Evolutionary conservation across 1,140 invertebrate genomes (phyloP).

Genomic region (Zaprionus tsacasi): DNA sequence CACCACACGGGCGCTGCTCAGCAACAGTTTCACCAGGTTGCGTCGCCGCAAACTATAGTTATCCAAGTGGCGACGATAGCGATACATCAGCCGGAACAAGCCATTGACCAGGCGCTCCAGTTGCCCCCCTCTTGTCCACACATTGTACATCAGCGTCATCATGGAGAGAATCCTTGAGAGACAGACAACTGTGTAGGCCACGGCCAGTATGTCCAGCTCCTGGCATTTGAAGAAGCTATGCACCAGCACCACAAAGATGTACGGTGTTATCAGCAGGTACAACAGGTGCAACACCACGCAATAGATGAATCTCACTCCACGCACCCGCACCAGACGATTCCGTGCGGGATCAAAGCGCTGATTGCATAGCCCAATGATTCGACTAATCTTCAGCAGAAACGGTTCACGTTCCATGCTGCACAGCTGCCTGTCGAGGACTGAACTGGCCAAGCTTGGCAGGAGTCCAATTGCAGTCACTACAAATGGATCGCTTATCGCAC

Average conservation of each 20-base stretch:
- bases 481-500: conserved; percentile 3
- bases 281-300: conserved; percentile 44
- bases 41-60: conserved; percentile 15
- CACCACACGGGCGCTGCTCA: conserved; percentile 13
- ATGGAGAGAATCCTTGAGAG: conserved; percentile 26
- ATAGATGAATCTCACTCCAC: conserved; percentile 10
- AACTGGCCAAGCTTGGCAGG: background rate
- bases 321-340: background rate
- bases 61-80: background rate
- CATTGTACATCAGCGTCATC: conserved; percentile 21
- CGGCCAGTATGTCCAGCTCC: conserved; percentile 37
- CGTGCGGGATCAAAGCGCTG: conserved; percentile 31
- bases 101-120: conserved; percentile 39
- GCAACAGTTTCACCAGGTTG: background rate
- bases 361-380: conserved; percentile 49
- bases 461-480: too few relatives aligned
- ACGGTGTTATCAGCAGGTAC: conserved; percentile 49
- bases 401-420: background rate
- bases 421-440: conserved; percentile 1
- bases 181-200: conserved; percentile 43
- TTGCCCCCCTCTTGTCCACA: conserved; percentile 37
- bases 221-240: conserved; percentile 38
- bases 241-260: conserved; percentile 23
- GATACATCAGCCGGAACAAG: conserved; percentile 11
- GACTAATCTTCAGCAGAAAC: conserved; percentile 20